Evolutionary conservation across 1,140 invertebrate species (phyloP), one percentile per base, ranked within the genome.

Genomic region (Artemia franciscana): DNA sequence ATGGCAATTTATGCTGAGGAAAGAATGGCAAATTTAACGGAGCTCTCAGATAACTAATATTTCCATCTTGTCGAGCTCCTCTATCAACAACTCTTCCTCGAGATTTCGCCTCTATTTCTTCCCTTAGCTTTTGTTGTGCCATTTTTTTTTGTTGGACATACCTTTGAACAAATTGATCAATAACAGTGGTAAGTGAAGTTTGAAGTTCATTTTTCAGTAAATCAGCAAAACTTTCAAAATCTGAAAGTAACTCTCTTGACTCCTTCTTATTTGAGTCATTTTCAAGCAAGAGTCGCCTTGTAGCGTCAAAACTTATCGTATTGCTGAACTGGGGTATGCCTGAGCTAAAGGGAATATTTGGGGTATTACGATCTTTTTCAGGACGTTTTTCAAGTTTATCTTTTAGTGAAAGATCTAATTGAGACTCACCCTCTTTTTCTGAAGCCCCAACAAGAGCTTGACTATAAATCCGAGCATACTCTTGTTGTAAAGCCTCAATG

Each of bases 161-260:
- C 65, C 86, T 80, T 15, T 82, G 82, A 57, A 94, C 79, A 60
- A 91, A 86, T 7, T 83, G 85, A 73, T 94, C 91, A 64, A 94
- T 88, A n/a, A 92, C 75, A 63, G 82, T 84, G 4, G 83, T 80
- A 57, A 91, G 71, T 4, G 85, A 88, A 60, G 86, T 81, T 15
- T 84, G 84, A 63, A 94, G 86, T 77, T 94, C 90, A 30, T 81
- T 82, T 75, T 94, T 94, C 1, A 94, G 78, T 57, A 85, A 82
- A 67, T 93, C 88, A 5, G 88, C 86, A 57, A 93, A 75, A 59
- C 85, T 84, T 73, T 93, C 87, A 2, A 92, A 75, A 70, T 91
- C 88, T 15, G 82, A 58, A 60, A 0, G 80, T 81, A 65, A 83
- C 78, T 26, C 82, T 75, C 30, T 59, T 27, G 25, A 57, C 24